Conservation (phyloP, 1,140 invertebrate genomes). For the Caenorhabditis latens region DNA sequence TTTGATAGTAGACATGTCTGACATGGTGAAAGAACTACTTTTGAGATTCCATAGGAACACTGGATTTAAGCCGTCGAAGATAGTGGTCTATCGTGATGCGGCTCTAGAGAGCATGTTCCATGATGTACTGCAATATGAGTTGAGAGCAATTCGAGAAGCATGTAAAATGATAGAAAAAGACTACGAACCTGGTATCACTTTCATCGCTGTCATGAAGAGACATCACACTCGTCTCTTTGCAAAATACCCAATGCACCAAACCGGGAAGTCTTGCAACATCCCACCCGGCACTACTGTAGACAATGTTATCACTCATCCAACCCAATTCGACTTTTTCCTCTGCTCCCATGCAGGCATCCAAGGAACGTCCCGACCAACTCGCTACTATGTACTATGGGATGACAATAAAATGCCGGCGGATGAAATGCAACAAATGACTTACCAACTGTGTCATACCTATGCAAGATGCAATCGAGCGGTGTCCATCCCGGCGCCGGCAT, state of each 20-base stretch:
- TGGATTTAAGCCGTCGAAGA: constrained; percentile 83
- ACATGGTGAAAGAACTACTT: constrained; percentile 88
- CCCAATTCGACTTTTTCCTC: constrained; percentile 99
- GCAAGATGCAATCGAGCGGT: constrained; percentile 98
- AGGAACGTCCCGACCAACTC: constrained; percentile 96
- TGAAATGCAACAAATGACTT: constrained; percentile 97
- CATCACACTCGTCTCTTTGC: constrained; percentile 98
- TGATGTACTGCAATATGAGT: constrained; percentile 90
- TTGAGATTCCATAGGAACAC: constrained; percentile 82
- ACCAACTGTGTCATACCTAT: constrained; percentile 99
- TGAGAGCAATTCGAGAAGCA: constrained; percentile 96
- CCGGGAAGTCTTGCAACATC: constrained; percentile 97
- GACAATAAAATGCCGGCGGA: constrained; percentile 98
- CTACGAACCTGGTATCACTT: constrained; percentile 99
- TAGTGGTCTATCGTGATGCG: constrained; percentile 96
- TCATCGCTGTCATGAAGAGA: constrained; percentile 97
- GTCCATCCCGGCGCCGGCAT: constrained; percentile 98
- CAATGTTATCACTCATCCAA: constrained; percentile 98
- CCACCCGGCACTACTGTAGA: constrained; percentile 99
- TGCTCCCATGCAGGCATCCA: constrained; percentile 99
- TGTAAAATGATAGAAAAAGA: constrained; percentile 97
- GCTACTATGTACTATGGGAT: constrained; percentile 99
- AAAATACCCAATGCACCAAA: constrained; percentile 84
- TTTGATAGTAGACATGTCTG: constrained; percentile 97
- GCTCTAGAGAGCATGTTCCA: constrained; percentile 91